These are phyloP conservation scores for Neodiprion pinetum DNA, from an alignment of 1,140 invertebrate species.

Conservation along the genomic window DNA sequence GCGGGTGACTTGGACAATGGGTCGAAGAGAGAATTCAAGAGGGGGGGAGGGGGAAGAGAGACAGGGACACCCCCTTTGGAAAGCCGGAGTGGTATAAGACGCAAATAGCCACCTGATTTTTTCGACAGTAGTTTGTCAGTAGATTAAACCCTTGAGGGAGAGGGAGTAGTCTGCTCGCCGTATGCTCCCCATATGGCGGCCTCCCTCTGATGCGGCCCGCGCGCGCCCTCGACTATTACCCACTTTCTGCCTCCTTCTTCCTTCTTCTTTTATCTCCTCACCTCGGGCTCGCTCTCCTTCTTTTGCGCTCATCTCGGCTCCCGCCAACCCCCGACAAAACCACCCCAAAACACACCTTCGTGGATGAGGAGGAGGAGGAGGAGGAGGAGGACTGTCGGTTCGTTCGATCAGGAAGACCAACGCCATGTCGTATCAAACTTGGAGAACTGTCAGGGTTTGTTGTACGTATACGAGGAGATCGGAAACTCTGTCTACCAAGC, in stretches of 20 bases:
- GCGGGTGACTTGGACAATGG: background rate
- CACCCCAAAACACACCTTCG: background rate
- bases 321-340: background rate
- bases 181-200: slow-evolving; percentile 61
- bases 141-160: slow-evolving; percentile 54
- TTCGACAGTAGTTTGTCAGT: slow-evolving; percentile 56
- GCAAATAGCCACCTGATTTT: slow-evolving; percentile 53
- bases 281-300: background rate
- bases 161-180: slow-evolving; percentile 55
- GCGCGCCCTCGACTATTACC: slow-evolving; percentile 26
- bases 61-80: background rate
- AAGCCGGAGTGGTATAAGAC: slow-evolving; percentile 13
- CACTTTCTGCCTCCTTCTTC: slow-evolving; percentile 25
- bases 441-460: too few species aligned
- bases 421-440: too few species aligned
- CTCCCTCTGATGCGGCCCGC: slow-evolving; percentile 40
- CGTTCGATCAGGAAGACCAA: too few species aligned
- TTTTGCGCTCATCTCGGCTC: background rate
- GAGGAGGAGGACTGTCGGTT: too few species aligned
- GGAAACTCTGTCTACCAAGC: too few species aligned
- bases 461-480: too few species aligned
- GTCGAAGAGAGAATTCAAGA: background rate
- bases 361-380: too few species aligned
- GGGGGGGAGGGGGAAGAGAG: background rate
- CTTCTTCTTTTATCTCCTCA: slow-evolving; percentile 9